These are phyloP conservation scores for Prorops nasuta DNA, from an alignment of 1,140 invertebrate species.

Conservation along the genomic window DNA sequence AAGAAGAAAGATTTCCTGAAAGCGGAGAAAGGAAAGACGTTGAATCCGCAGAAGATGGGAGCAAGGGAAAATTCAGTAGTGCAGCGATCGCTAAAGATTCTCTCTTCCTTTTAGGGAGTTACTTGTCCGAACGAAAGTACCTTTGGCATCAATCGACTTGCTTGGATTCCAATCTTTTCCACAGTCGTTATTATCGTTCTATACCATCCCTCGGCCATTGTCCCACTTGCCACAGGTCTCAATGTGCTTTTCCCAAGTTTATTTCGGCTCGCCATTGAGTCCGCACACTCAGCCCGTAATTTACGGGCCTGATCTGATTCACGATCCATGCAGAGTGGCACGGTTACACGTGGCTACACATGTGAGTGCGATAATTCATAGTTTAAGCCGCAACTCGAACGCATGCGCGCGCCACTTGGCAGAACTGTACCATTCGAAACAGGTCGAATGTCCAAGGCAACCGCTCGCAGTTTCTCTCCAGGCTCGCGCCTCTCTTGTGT, in stretches of 20 bases:
- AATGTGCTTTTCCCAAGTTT: background rate
- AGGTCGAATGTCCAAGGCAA: conserved; percentile 30
- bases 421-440: conserved; percentile 31
- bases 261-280: conserved; percentile 4
- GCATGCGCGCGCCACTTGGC: too few species aligned
- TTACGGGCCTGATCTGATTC: conserved; percentile 23
- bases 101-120: conserved; percentile 24
- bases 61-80: too few species aligned
- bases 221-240: conserved; percentile 4
- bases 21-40: too few species aligned
- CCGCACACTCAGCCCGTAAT: conserved; percentile 18
- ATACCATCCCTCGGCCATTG: background rate
- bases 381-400: conserved; percentile 22
- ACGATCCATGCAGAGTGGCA: conserved; percentile 13
- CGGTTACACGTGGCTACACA: conserved; percentile 17
- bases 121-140: conserved; percentile 11
- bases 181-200: too few species aligned
- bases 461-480: conserved; percentile 29
- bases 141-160: conserved; percentile 15
- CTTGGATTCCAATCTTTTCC: too few species aligned
- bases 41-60: too few species aligned
- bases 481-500: conserved; percentile 8
- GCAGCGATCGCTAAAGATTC: too few species aligned
- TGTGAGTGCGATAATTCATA: conserved; percentile 30
- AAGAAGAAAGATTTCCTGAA: too few species aligned